phyloP scores from a whole-genome alignment of 2,888 invertebrate genomes.

The Lathronympha strigana region DNA sequence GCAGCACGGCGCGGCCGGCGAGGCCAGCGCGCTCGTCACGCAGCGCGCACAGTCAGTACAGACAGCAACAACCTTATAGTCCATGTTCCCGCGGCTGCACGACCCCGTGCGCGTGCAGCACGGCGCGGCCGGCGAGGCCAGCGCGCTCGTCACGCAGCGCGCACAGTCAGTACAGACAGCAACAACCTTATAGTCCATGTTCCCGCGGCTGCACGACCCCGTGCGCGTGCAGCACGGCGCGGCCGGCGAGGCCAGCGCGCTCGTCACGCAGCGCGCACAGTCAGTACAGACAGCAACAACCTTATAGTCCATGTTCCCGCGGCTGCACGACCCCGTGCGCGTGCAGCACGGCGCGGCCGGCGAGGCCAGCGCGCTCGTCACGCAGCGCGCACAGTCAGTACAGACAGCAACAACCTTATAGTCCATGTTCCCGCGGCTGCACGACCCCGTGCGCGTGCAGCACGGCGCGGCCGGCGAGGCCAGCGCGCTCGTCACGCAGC shows the following conservation, averaged over 20 bases:
- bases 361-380: constrained; percentile 97
- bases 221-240: constrained; percentile 97
- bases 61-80: no score
- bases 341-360: constrained; percentile 97
- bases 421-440: constrained; percentile 97
- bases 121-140: constrained; percentile 96
- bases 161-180: constrained; percentile 84
- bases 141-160: constrained; percentile 96
- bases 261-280: constrained; percentile 94
- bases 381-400: constrained; percentile 89
- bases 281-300: no score
- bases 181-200: no score
- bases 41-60: constrained; percentile 88
- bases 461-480: constrained; percentile 98
- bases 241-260: constrained; percentile 96
- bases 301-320: constrained; percentile 99
- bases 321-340: constrained; percentile 95
- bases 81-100: constrained; percentile 96
- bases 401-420: no score
- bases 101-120: constrained; percentile 98
- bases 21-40: constrained; percentile 97
- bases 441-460: constrained; percentile 97
- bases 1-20: constrained; percentile 96
- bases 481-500: constrained; percentile 96
- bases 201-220: constrained; percentile 96